A percentile compares a stretch with the other conserved stretches of the same genome.
Conservation (phyloP, 2,113 vertebrate species). For the Balaenoptera acutorostrata region DNA sequence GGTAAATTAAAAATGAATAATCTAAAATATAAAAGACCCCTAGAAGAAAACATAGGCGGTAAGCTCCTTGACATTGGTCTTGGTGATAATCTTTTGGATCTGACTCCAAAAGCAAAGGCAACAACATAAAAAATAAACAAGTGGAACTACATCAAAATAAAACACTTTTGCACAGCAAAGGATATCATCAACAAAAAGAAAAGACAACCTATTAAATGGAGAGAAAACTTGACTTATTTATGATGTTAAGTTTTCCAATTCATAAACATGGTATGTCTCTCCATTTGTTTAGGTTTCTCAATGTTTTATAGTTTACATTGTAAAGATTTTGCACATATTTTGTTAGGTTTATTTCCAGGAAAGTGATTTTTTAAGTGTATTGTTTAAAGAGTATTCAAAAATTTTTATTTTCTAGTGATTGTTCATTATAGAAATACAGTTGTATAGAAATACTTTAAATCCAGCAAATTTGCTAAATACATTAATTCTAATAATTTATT, state of each 20-base stretch:
- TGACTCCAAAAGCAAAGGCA: background rate
- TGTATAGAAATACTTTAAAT: background rate
- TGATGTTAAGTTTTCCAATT: background rate
- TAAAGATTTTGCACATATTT: background rate
- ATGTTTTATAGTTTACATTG: background rate
- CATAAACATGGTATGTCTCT: background rate
- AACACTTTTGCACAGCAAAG: background rate
- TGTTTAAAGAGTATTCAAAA: background rate
- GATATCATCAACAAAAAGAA: background rate
- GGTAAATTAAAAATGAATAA: background rate
- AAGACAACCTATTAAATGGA: background rate
- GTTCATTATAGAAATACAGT: background rate
- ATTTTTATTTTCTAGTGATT: background rate
- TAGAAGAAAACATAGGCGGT: background rate
- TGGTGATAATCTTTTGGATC: background rate
- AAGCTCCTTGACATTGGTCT: background rate
- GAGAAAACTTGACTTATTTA: background rate
- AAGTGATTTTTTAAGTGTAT: background rate
- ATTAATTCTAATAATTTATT: constrained; percentile 1
- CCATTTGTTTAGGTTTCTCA: background rate
- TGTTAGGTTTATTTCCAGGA: background rate
- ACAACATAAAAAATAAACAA: background rate
- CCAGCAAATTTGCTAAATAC: background rate
- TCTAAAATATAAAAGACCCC: background rate
- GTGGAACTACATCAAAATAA: background rate